A percentile compares a stretch with the other conserved stretches of the same genome.
phyloP scores from a whole-genome alignment of 2,113 vertebrate species.

The Lagopus leucura region DNA sequence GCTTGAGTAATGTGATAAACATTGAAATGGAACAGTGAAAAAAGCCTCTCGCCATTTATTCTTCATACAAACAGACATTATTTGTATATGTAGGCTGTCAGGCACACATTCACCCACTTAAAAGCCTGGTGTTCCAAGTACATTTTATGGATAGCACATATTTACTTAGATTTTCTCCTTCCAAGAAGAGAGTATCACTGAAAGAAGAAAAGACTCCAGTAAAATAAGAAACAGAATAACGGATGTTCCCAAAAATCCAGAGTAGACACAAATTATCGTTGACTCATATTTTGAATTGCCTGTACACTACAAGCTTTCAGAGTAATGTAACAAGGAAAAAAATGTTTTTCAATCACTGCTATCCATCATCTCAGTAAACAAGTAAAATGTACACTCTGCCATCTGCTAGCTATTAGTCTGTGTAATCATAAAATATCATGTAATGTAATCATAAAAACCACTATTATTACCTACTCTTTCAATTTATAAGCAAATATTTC shows the following conservation, averaged over 20 bases:
- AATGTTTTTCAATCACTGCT: slow-evolving; percentile 50
- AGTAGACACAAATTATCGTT: slow-evolving; percentile 19
- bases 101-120: neutral
- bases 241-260: neutral
- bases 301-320: slow-evolving; percentile 46
- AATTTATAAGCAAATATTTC: slow-evolving; percentile 65
- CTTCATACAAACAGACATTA: neutral
- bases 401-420: slow-evolving; percentile 67
- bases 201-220: neutral
- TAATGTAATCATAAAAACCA: slow-evolving; percentile 62
- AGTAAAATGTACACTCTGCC: slow-evolving; percentile 32
- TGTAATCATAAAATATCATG: slow-evolving; percentile 64
- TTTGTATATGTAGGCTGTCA: neutral
- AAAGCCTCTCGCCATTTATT: slow-evolving; percentile 11
- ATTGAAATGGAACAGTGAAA: slow-evolving; percentile 48
- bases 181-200: neutral
- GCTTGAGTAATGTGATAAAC: slow-evolving; percentile 53
- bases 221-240: neutral
- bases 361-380: slow-evolving; percentile 54
- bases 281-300: slow-evolving; percentile 22
- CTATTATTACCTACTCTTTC: slow-evolving; percentile 64
- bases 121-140: neutral
- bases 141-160: neutral
- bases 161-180: neutral
- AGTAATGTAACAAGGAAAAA: slow-evolving; percentile 34